Conservation (phyloP, 2,113 vertebrate species). For the Megaceryle torquata region DNA sequence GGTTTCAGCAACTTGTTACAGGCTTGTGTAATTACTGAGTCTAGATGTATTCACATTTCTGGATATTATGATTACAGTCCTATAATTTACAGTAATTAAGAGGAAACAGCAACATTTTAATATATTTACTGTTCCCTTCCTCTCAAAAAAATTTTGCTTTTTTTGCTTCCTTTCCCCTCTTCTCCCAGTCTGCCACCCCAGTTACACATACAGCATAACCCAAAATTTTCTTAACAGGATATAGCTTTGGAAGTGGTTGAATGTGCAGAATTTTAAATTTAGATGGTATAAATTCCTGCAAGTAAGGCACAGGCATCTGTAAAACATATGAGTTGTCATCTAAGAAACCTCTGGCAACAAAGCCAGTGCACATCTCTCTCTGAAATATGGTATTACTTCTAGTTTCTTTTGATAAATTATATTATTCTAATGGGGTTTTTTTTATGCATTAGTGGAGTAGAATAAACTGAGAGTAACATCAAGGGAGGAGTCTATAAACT, state of each 20-base stretch:
- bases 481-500: constrained; percentile 33
- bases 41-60: background rate
- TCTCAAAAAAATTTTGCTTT: background rate
- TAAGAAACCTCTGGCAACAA: constrained; percentile 34
- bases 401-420: constrained; percentile 25
- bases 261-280: background rate
- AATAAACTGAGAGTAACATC: background rate
- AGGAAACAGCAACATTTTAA: background rate
- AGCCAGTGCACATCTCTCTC: background rate
- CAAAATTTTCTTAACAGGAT: background rate
- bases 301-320: background rate
- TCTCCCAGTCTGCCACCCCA: background rate
- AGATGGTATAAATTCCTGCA: background rate
- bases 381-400: background rate
- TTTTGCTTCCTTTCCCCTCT: background rate
- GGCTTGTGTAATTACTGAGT: background rate
- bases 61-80: background rate
- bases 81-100: background rate
- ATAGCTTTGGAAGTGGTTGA: background rate
- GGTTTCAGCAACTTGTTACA: background rate
- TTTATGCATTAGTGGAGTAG: background rate
- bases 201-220: background rate
- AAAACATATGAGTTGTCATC: background rate
- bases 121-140: background rate
- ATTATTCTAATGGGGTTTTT: background rate